Evolutionary conservation across 2,888 invertebrate species (phyloP).

Genomic region (Neoascia interrupta): DNA sequence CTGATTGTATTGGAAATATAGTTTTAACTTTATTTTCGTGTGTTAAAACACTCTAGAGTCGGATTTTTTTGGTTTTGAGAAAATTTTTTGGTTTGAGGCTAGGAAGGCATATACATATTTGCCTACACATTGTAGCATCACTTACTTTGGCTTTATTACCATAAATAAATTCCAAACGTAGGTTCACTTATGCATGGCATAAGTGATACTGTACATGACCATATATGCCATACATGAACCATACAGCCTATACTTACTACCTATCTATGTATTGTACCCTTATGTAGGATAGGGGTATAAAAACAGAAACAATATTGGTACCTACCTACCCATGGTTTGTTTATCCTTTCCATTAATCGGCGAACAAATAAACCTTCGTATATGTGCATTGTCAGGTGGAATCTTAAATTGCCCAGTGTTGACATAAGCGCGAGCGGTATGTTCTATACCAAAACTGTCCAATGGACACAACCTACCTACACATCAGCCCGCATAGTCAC

Average conservation of each 20-base stretch:
- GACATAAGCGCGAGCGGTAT: slow-evolving; percentile 40
- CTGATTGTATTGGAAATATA: too few species aligned
- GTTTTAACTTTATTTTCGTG: too few species aligned
- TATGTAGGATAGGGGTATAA: slow-evolving; percentile 4
- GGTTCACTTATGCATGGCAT: too few species aligned
- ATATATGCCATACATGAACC: too few species aligned
- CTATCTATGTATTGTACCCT: too few species aligned
- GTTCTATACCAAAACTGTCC: slow-evolving; percentile 35
- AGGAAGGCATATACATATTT: too few species aligned
- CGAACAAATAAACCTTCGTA: slow-evolving; percentile 53
- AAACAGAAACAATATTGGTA: slow-evolving; percentile 38
- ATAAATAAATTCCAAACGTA: too few species aligned
- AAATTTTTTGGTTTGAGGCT: neutral
- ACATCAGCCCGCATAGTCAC: neutral
- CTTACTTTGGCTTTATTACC: too few species aligned
- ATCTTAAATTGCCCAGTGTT: slow-evolving; percentile 49
- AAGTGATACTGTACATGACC: too few species aligned
- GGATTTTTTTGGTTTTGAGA: neutral
- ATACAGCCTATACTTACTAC: too few species aligned
- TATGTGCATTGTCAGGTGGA: slow-evolving; percentile 66
- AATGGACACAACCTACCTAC: slow-evolving; percentile 8
- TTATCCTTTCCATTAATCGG: slow-evolving; percentile 65
- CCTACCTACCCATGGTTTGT: slow-evolving; percentile 45
- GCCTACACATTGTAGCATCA: too few species aligned
- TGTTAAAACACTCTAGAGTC: too few species aligned